Evolutionary conservation across 2,888 invertebrate species (phyloP), one percentile per base, ranked within the genome.

Genomic region (Drosophila fungiperda): DNA sequence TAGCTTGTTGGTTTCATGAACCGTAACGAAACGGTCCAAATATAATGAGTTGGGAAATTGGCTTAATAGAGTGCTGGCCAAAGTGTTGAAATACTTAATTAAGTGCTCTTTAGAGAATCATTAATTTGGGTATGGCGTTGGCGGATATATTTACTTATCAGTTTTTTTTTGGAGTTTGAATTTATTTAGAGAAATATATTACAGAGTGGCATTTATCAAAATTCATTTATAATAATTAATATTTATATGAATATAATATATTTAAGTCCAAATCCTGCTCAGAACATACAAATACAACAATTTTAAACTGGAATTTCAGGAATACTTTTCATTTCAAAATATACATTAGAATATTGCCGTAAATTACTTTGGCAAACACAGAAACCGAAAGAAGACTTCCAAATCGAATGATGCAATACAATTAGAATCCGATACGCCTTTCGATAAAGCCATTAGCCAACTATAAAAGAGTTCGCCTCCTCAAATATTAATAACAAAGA

Each of bases 1-100:
- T 11, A 20, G 54, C 49, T 40, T 6, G 35, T 6, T 53, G 54
- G 54, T 59, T 52, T 12, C 38, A 49, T 57, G 68, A 68, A 71
- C 64, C 78, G 59, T 42, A 62, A 50, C 76, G 48, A 64, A 67
- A 68, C 20, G 52, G 11, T 62, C 20, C 55, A 6, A 35, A 50
- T 53, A 59, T 58, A 52, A 63, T 36, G 53, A 57, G 45, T 53
- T 42, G 1, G 3, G 20, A 8, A 58, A 48, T 40, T 72, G 52
- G 42, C 9, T 48, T 52, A 52, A 67, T 62, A 8, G 59, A 29
- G 20, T 65, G 64, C 23, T 40, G 23, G 36, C 7, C 45, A 38
- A 38, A 33, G 57, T 52, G 77, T 77, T 58, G 36, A 76, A 70
- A 33, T 45, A 32, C 15, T 48, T 38, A 33, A 59, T 26, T 26